phyloP scores from a whole-genome alignment of 2,888 invertebrate species.

The Dioctria linearis region DNA sequence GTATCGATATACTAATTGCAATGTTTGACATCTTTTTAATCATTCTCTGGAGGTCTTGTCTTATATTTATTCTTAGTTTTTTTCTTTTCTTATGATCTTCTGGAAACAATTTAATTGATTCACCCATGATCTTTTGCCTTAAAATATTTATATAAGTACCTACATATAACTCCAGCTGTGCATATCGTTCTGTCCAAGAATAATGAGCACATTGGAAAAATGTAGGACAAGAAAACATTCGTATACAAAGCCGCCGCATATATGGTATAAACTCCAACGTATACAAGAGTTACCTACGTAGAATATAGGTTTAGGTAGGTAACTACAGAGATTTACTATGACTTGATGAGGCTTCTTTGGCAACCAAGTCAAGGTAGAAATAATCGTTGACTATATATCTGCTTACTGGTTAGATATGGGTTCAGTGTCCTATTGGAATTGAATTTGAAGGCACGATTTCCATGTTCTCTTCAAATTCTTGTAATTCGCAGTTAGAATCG shows the following conservation, averaged over 20 bases:
- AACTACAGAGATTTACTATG: no score
- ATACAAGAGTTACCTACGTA: no score
- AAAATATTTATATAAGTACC: not conserved
- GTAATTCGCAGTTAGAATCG: slow-evolving; percentile 31
- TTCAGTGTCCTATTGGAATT: slow-evolving; percentile 39
- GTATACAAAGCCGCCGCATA: not conserved
- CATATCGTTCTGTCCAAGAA: not conserved
- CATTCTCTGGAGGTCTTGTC: not conserved
- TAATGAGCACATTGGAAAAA: not conserved
- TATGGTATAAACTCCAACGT: no score
- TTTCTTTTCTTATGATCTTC: not conserved
- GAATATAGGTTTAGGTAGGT: no score
- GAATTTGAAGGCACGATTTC: slow-evolving; percentile 34
- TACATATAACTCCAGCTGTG: slow-evolving; percentile 6
- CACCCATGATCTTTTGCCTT: slow-evolving; percentile 22
- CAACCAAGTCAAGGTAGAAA: not conserved
- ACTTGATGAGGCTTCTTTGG: not conserved
- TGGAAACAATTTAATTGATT: slow-evolving; percentile 33
- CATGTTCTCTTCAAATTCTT: slow-evolving; percentile 32
- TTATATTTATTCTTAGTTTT: not conserved
- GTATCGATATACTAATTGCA: no score
- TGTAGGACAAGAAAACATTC: slow-evolving; percentile 29
- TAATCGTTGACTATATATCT: not conserved
- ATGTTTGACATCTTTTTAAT: not conserved
- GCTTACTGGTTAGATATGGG: not conserved